Conservation (phyloP, 2,797 vertebrate species). For the Ptychobarbus kaznakovi region DNA sequence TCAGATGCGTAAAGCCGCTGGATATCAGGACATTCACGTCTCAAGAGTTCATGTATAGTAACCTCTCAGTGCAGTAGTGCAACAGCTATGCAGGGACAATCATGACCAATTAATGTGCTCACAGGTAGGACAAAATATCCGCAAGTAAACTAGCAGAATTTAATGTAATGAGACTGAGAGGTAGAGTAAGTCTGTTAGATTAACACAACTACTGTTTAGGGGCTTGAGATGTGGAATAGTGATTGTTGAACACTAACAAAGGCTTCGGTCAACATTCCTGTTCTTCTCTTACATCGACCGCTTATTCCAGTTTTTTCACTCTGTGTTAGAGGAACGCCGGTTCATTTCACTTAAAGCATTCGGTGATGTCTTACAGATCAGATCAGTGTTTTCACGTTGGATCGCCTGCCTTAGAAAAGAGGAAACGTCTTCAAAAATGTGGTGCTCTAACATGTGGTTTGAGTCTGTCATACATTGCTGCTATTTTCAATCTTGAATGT, state of each 20-base stretch:
- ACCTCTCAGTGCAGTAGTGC: constrained; percentile 59
- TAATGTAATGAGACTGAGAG: constrained; percentile 37
- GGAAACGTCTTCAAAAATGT: constrained; percentile 53
- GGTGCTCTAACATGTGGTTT: constrained; percentile 63
- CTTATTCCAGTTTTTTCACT: constrained; percentile 14
- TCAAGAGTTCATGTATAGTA: constrained; percentile 59
- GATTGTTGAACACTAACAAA: constrained; percentile 30
- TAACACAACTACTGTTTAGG: constrained; percentile 22
- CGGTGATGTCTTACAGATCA: constrained; percentile 15
- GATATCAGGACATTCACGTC: constrained; percentile 41
- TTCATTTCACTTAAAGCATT: constrained; percentile 41
- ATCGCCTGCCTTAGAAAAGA: constrained; percentile 50
- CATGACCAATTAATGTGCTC: constrained; percentile 55
- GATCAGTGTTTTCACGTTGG: constrained; percentile 29
- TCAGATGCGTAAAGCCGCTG: constrained; percentile 14
- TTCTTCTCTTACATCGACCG: constrained; percentile 19
- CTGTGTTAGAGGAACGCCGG: constrained; percentile 15
- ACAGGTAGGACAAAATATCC: constrained; percentile 25
- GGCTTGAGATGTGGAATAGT: constrained; percentile 7
- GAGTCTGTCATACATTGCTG: constrained; percentile 63
- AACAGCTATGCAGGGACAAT: constrained; percentile 64
- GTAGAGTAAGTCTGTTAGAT: constrained; percentile 16
- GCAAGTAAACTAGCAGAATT: constrained; percentile 8
- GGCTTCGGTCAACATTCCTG: constrained; percentile 34
- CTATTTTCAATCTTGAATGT: constrained; percentile 65